phyloP scores from a whole-genome alignment of 2,113 vertebrate species.

The Myotis yumanensis region DNA sequence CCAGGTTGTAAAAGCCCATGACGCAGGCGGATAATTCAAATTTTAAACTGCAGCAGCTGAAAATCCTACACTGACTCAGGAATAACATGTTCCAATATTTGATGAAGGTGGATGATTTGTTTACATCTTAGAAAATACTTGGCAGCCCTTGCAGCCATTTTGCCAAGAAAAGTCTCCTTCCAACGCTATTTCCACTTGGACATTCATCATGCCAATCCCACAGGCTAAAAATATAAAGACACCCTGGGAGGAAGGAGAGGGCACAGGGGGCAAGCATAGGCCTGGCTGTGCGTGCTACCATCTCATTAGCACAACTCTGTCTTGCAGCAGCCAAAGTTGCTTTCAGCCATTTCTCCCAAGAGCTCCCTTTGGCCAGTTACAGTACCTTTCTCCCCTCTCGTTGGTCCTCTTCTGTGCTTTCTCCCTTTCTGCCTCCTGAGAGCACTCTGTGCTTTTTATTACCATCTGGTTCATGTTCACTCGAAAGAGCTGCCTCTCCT shows the following conservation, averaged over 20 bases:
- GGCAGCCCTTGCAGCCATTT: slow-evolving; percentile 37
- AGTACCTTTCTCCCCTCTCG: not conserved
- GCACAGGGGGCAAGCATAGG: not conserved
- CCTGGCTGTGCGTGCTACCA: not conserved
- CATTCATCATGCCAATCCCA: not conserved
- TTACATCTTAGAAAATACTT: slow-evolving; percentile 46
- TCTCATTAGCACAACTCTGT: not conserved
- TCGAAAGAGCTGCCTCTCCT: not conserved
- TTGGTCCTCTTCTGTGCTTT: not conserved
- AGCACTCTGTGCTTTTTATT: not conserved
- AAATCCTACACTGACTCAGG: not conserved
- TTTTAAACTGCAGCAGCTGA: not conserved
- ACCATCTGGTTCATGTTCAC: not conserved
- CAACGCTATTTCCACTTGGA: not conserved
- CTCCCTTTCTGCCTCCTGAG: not conserved
- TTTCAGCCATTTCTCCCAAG: not conserved
- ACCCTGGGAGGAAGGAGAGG: not conserved
- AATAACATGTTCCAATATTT: not conserved
- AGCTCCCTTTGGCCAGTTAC: not conserved
- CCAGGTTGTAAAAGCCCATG: not conserved
- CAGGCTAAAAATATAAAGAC: slow-evolving; percentile 45
- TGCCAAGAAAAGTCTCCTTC: slow-evolving; percentile 51
- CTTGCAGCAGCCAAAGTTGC: not conserved
- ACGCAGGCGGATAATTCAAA: not conserved
- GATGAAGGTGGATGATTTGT: slow-evolving; percentile 18